Evolutionary conservation across 2,113 vertebrate genomes (phyloP), one percentile per base, ranked within the genome.

Genomic region (Scytalopus superciliaris): DNA sequence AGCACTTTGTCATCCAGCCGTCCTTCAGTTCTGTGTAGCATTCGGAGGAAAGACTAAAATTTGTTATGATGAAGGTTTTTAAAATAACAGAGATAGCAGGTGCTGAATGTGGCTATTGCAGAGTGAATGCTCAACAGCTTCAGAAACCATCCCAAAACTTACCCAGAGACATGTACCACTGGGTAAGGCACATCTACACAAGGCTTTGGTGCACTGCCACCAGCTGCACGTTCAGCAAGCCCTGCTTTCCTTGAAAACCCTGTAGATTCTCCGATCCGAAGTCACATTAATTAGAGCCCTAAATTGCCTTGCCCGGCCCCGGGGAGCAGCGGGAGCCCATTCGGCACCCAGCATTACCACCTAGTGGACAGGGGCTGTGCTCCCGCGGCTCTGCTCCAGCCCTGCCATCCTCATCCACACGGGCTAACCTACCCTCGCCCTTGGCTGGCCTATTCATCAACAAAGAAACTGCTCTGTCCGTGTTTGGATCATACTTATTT

Each of bases 371-470:
- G 9, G 6, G 37, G 69, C 63, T 37, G 66, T n/a, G 63, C 25
- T 28, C 63, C 59, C 1, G 63, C 28, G 27, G 52, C 82, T n/a
- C 52, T 0, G 7, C 49, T 45, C 24, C 68, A 3, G 14, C 21
- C 33, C 37, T 14, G 7, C 31, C 7, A 0, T 4, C 33, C 17
- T 53, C 53, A 11, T 3, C n/a, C 77, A 0, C 50, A 4, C 1
- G 2, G 40, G 15, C 31, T 2, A 57, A 6, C 44, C 33, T 1
- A 33, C 8, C 11, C 0, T 1, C 8, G 30, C 35, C 69, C 57
- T 7, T 3, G 30, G 24, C 15, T 14, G 12, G 12, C 7, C 21
- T 0, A 30, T 31, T 37, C 7, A 78, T 2, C 39, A 17, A 6
- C 15, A 12, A 67, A 23, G 1, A 2, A 75, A 56, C 53, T 30